Conservation (phyloP, 2,797 vertebrate species). For the Spinus olivaceus region DNA sequence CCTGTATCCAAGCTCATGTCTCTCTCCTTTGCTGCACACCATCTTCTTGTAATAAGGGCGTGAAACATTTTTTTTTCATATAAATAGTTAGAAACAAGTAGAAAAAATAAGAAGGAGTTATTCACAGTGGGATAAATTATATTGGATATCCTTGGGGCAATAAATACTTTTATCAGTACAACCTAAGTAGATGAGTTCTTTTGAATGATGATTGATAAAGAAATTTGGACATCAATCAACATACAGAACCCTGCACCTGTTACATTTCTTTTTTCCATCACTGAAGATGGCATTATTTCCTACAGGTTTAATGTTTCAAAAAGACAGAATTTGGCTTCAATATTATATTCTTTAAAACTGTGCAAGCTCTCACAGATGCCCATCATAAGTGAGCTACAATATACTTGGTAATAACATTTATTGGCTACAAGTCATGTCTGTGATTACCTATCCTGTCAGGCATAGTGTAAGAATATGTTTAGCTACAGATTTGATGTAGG, state of each 20-base stretch:
- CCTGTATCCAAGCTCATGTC: background rate
- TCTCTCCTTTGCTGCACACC: background rate
- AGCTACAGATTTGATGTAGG: background rate
- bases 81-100: background rate
- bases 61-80: background rate
- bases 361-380: background rate
- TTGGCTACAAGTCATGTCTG: conserved; percentile 2
- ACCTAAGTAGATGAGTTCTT: background rate
- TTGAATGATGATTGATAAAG: background rate
- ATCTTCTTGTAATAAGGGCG: background rate
- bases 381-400: background rate
- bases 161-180: background rate
- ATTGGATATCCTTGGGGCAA: background rate
- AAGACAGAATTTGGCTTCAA: background rate
- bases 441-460: conserved; percentile 1
- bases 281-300: background rate
- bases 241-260: background rate
- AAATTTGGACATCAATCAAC: background rate
- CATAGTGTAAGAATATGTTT: background rate
- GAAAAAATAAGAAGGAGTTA: background rate
- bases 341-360: background rate
- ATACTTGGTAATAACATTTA: background rate
- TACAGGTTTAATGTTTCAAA: background rate
- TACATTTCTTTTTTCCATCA: background rate
- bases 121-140: background rate